phyloP scores from a whole-genome alignment of 2,888 invertebrate species.

The Platycnemis pennipes region DNA sequence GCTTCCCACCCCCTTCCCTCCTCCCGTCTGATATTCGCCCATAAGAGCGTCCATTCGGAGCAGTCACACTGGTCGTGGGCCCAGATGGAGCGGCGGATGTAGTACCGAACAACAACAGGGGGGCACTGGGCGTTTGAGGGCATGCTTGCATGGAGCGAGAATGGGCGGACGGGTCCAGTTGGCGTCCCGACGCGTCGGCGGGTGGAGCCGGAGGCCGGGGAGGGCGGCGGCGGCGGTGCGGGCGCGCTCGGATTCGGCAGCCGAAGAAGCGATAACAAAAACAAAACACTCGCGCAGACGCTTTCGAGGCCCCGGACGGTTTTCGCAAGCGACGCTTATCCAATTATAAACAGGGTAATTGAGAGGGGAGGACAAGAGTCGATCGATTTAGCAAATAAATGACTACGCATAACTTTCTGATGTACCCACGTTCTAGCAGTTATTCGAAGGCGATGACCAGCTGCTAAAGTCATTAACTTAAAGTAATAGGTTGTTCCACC shows the following conservation, averaged over 20 bases:
- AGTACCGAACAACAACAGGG: too few species aligned
- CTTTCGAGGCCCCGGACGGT: background rate
- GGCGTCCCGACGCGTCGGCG: background rate
- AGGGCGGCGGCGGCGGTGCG: background rate
- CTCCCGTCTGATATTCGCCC: background rate
- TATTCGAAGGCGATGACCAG: too few species aligned
- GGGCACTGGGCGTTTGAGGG: background rate
- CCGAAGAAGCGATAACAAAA: background rate
- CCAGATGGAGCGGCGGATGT: too few species aligned
- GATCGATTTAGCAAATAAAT: too few species aligned
- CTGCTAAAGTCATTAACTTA: too few species aligned
- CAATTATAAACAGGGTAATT: background rate
- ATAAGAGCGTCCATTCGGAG: too few species aligned
- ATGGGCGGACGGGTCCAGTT: background rate
- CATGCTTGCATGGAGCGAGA: background rate
- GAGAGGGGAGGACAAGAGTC: background rate
- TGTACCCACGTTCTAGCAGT: too few species aligned
- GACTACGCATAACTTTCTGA: too few species aligned
- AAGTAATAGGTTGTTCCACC: too few species aligned
- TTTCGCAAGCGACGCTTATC: background rate
- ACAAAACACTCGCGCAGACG: background rate
- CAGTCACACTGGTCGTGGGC: too few species aligned
- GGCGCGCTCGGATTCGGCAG: background rate
- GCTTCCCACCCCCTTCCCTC: background rate
- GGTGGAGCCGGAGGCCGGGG: background rate